Conservation (phyloP, 2,888 invertebrate genomes). For the Chironomus tentans region DNA sequence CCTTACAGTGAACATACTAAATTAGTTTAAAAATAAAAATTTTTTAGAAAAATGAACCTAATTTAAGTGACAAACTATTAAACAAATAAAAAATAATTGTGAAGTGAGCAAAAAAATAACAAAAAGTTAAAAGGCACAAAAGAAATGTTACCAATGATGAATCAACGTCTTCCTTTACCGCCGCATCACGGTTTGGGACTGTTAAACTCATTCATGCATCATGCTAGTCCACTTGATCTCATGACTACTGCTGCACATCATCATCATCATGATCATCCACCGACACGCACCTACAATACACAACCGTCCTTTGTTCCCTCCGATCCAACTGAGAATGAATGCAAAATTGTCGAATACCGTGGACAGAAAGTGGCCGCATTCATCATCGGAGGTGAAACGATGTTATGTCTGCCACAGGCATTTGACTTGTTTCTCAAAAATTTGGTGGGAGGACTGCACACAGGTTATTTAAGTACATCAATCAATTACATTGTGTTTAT, state of each 20-base stretch:
- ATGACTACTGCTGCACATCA: conserved; percentile 58
- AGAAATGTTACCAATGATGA: conserved; percentile 51
- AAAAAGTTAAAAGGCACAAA: neutral
- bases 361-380: conserved; percentile 98
- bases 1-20: neutral
- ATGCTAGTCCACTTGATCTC: conserved; percentile 71
- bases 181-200: conserved; percentile 70
- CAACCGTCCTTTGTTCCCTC: conserved; percentile 87
- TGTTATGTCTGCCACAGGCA: conserved; percentile 96
- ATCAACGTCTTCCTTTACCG: conserved; percentile 60
- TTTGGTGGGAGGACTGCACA: conserved; percentile 96
- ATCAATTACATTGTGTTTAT: neutral
- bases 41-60: neutral
- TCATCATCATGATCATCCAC: conserved; percentile 60
- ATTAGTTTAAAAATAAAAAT: neutral
- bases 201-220: conserved; percentile 71
- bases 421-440: conserved; percentile 98
- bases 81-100: neutral
- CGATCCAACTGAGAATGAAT: conserved; percentile 91
- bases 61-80: neutral
- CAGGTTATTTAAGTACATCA: conserved; percentile 38
- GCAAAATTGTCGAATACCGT: conserved; percentile 92
- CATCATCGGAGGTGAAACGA: conserved; percentile 90
- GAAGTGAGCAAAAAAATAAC: neutral
- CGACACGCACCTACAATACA: conserved; percentile 78